Evolutionary conservation across 1,140 invertebrate species (phyloP).

Genomic region (Pseudobourletiella spinata): DNA sequence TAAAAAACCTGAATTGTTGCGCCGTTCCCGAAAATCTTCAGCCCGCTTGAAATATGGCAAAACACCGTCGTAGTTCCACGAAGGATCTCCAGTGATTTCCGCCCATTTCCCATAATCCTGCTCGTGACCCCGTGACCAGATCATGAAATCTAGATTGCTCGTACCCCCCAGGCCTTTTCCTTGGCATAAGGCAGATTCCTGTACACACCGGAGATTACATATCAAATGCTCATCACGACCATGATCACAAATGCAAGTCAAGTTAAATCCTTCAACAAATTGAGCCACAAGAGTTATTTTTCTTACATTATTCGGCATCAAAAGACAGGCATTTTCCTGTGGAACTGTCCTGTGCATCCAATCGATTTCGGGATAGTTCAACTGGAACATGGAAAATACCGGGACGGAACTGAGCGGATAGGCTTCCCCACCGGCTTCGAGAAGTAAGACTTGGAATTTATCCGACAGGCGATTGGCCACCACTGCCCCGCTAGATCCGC

Average conservation of each 20-base stretch:
- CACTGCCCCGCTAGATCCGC: neutral
- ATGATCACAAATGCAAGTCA: neutral
- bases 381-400: neutral
- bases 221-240: too few species aligned
- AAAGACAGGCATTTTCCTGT: neutral
- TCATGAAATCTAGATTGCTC: conserved; percentile 54
- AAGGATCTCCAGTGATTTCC: conserved; percentile 40
- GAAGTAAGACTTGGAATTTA: conserved; percentile 6
- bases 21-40: conserved; percentile 51
- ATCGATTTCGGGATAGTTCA: neutral
- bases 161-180: conserved; percentile 49
- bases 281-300: neutral
- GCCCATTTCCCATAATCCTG: conserved; percentile 57
- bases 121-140: conserved; percentile 55
- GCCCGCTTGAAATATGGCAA: conserved; percentile 81
- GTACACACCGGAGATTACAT: neutral
- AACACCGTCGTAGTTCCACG: conserved; percentile 50
- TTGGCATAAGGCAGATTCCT: conserved; percentile 35
- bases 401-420: neutral
- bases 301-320: neutral
- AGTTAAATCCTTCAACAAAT: neutral
- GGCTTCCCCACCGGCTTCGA: conserved; percentile 10
- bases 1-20: too few species aligned
- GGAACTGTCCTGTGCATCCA: conserved; percentile 2
- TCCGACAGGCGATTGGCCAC: neutral